Base-by-base conservation (phyloP, 2,113 vertebrate species). In the Ranitomeya imitator region DNA sequence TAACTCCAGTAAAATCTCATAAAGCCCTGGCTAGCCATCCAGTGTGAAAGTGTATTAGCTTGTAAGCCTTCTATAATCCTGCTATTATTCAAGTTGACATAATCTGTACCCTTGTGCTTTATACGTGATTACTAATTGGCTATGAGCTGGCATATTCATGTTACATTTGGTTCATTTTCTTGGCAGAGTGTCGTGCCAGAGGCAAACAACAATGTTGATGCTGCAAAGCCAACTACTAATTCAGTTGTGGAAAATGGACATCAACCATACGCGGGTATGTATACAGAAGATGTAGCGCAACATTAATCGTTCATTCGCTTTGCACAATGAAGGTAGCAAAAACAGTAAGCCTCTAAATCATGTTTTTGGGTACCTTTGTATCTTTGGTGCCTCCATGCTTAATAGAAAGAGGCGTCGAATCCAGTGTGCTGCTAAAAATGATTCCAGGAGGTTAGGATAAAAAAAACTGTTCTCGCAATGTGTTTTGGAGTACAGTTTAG, bases 161-260 rank as follows among this genome's bases (percentile, higher is more conserved):
- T 89, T 79, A 57, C 55, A 61, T 89, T 84, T 89, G 81, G 73
- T 89, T 79, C 61, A 79, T 23, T 89, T 79, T 92, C 90, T 90
- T 91, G 59, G 31, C 85, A 96, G 95, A 96, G 94, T 0, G 81
- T 94, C 89, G 94, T 95, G 51, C 92, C 93, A 14, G 94, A 93
- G 8, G 93, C 93, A 31, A 88, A 59, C 65, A 88, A 74, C 4
- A 94, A 93, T 87, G 85, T 85, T 0, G 93, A 95, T 76, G 85
- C 67, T 55, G 92, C 90, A 89, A 93, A 91, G 89, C 65, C 88
- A 61, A 93, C 93, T 4, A 91, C 91, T 88, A 90, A 91, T 0
- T 85, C 90, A 13, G 7, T 93, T 52, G 5, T 94, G 9, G 94
- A 95, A 92, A 96, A 95, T 7, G 94, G 94, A 51, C 93, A 94